These are phyloP conservation scores for Pseudolycoriella hygida DNA, from an alignment of 2,888 invertebrate species.

Conservation along the genomic window DNA sequence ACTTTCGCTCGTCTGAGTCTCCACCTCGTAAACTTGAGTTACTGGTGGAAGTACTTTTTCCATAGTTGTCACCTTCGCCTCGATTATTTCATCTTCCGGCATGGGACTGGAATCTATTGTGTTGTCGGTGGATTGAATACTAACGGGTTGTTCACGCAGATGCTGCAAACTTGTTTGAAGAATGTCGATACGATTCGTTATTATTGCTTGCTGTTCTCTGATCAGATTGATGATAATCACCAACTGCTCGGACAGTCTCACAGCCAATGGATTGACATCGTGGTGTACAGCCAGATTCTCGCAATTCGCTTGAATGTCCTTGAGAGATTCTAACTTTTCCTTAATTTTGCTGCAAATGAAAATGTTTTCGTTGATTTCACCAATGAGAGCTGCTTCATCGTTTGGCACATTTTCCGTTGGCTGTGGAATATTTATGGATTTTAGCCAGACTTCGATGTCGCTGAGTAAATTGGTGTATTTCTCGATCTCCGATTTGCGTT, in stretches of 20 bases:
- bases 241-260: slow-evolving; percentile 36
- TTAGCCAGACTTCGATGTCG: slow-evolving; percentile 38
- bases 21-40: slow-evolving; percentile 28
- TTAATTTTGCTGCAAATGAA: slow-evolving; percentile 33
- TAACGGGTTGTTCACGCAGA: slow-evolving; percentile 13
- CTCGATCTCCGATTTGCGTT: slow-evolving; percentile 34
- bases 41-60: slow-evolving; percentile 10
- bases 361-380: slow-evolving; percentile 31
- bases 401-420: slow-evolving; percentile 21
- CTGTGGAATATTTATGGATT: slow-evolving; percentile 25
- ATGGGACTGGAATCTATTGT: slow-evolving; percentile 53
- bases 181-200: slow-evolving; percentile 39
- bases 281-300: slow-evolving; percentile 30
- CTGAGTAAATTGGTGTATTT: slow-evolving; percentile 33
- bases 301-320: slow-evolving; percentile 31
- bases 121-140: slow-evolving; percentile 31
- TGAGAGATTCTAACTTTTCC: slow-evolving; percentile 31
- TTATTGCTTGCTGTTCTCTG: slow-evolving; percentile 41
- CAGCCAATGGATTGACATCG: slow-evolving; percentile 31
- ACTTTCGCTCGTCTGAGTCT: slow-evolving; percentile 52
- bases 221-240: slow-evolving; percentile 36
- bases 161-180: slow-evolving; percentile 26
- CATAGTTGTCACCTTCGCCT: neutral
- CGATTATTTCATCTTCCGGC: slow-evolving; percentile 45
- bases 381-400: slow-evolving; percentile 16